Evolutionary conservation across 2,888 invertebrate genomes (phyloP).

Genomic region (Harmothoe impar): DNA sequence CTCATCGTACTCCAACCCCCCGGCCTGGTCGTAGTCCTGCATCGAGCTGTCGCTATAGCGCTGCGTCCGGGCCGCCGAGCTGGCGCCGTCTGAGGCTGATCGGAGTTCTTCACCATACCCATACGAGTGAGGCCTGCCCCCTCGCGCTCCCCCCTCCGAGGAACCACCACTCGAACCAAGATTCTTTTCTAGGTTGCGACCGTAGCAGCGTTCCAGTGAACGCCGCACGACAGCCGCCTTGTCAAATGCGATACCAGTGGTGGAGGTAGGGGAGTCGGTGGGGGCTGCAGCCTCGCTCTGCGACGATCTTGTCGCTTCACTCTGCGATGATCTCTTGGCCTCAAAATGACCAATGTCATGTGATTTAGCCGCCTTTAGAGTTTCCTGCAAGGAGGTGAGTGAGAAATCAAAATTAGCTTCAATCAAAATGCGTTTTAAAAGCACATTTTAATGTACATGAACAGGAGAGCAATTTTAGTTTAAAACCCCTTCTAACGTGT

Average conservation of each 20-base stretch:
- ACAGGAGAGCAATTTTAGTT: too few relatives aligned
- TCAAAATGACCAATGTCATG: slow-evolving; percentile 64
- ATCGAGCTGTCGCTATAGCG: background rate
- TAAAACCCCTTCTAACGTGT: too few relatives aligned
- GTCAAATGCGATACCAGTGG: slow-evolving; percentile 34
- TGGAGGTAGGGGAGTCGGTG: background rate
- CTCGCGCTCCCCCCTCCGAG: background rate
- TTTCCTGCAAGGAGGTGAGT: slow-evolving; percentile 65
- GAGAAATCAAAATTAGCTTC: too few relatives aligned
- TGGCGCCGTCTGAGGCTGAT: slow-evolving; percentile 40
- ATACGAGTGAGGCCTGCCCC: slow-evolving; percentile 24
- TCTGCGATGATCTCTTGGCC: background rate
- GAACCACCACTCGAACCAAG: background rate
- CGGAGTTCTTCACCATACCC: background rate
- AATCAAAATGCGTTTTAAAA: too few relatives aligned
- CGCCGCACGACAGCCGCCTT: slow-evolving; percentile 51
- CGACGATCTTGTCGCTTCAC: background rate
- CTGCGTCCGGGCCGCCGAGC: slow-evolving; percentile 1
- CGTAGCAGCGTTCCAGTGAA: slow-evolving; percentile 46
- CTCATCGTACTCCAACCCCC: slow-evolving; percentile 32
- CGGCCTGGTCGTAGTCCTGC: background rate
- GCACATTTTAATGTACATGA: too few relatives aligned
- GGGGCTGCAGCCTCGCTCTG: background rate
- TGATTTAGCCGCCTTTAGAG: slow-evolving; percentile 69
- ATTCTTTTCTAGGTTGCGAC: slow-evolving; percentile 6